Conservation (phyloP, 2,113 vertebrate species). For the Oncorhynchus nerka region DNA sequence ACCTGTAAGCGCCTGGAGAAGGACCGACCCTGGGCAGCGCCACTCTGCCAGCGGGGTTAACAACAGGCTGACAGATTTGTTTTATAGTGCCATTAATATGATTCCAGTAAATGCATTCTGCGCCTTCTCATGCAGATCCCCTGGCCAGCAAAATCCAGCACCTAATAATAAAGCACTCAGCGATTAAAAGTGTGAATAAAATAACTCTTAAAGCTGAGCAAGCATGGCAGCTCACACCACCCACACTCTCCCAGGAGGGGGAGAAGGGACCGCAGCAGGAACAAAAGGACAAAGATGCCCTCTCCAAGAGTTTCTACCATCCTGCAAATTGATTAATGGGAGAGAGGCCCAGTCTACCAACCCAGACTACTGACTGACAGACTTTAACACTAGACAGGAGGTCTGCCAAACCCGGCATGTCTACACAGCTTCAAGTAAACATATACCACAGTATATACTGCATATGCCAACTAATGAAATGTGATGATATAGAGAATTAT, state of each 20-base stretch:
- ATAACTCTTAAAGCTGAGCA: constrained; percentile 74
- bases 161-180: constrained; percentile 81
- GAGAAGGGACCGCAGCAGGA: constrained; percentile 53
- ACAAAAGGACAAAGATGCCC: constrained; percentile 75
- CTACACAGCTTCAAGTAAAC: constrained; percentile 23
- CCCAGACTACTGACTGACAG: constrained; percentile 62
- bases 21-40: constrained; percentile 59
- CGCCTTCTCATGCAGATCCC: constrained; percentile 68
- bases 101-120: constrained; percentile 73
- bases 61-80: constrained; percentile 74
- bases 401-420: constrained; percentile 48
- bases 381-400: constrained; percentile 46
- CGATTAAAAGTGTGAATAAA: constrained; percentile 80
- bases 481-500: not conserved
- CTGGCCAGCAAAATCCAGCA: constrained; percentile 68
- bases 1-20: constrained; percentile 69
- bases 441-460: not conserved
- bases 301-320: constrained; percentile 68
- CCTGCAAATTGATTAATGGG: constrained; percentile 75
- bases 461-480: not conserved
- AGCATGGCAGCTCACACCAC: constrained; percentile 69
- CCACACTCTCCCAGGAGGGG: constrained; percentile 71
- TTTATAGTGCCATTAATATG: constrained; percentile 75
- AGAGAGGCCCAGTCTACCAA: constrained; percentile 45
- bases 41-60: constrained; percentile 71